phyloP scores from a whole-genome alignment of 2,113 vertebrate genomes.

The Pandion haliaetus region DNA sequence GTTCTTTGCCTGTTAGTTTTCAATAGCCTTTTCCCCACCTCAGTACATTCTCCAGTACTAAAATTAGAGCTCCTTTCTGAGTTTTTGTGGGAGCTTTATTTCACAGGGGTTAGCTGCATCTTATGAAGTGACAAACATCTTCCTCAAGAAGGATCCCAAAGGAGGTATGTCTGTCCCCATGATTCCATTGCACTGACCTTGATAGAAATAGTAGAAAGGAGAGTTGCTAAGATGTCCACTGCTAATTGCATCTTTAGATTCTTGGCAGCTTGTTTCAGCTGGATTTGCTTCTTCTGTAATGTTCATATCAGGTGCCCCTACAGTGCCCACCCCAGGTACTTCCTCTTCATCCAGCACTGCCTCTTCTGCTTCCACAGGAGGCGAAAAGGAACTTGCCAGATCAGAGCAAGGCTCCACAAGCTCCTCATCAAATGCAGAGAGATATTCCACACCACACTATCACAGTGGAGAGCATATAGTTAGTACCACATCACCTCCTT shows the following conservation, averaged over 20 bases:
- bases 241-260: slow-evolving; percentile 30
- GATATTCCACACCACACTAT: slow-evolving; percentile 83
- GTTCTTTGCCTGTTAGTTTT: neutral
- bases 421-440: slow-evolving; percentile 91
- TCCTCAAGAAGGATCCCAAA: neutral
- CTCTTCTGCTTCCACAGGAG: slow-evolving; percentile 65
- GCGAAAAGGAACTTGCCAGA: neutral
- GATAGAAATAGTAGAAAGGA: slow-evolving; percentile 97
- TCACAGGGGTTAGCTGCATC: neutral
- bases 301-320: slow-evolving; percentile 6
- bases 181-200: slow-evolving; percentile 78
- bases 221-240: slow-evolving; percentile 70
- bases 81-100: neutral
- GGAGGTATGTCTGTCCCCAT: neutral
- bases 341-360: slow-evolving; percentile 56
- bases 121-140: neutral
- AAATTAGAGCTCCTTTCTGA: neutral
- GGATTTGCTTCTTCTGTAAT: slow-evolving; percentile 39
- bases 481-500: neutral
- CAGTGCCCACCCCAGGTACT: slow-evolving; percentile 56
- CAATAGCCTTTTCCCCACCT: neutral
- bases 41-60: neutral
- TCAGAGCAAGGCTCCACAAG: slow-evolving; percentile 68
- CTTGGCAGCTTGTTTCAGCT: slow-evolving; percentile 56
- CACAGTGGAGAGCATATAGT: slow-evolving; percentile 27